Evolutionary conservation across 2,797 vertebrate species (phyloP), one percentile per base, ranked within the genome.

Genomic region (Myotis findleyi): DNA sequence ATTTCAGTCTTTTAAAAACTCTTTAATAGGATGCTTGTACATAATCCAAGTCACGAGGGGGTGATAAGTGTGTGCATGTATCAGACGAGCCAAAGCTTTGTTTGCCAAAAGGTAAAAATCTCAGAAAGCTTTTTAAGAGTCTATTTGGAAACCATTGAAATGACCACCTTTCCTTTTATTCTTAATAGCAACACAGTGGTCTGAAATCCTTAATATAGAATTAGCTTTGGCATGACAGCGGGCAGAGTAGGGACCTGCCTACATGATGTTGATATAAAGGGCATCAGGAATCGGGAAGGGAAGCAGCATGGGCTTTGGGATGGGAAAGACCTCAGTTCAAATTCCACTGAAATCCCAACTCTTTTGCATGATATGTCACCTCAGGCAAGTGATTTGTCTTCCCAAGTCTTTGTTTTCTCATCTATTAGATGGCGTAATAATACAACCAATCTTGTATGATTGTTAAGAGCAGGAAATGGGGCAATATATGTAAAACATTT

Each of bases 11-110:
- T 85, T 96, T 68, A 91, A 69, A 96, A 80, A 23, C 82, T 90
- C 80, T 98, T 96, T 94, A 95, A 94, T 84, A 86, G 76, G 77
- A 97, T 97, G 96, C 87, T 97, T 95, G 85, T 87, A 95, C 91
- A 49, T 91, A 97, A 96, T 66, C 2, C 3, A 68, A 95, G 27
- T 77, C 88, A 73, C 33, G 1, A 79, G 85, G 72, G 89, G 96
- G 62, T 87, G 44, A 86, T 90, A 96, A 89, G 49, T 66, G 44
- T 44, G 4, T 84, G 33, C 41, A 69, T 64, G 30, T n/a, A 86
- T 55, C 69, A 33, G 81, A 91, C 53, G 59, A 77, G 49, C 36
- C 49, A 75, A n/a, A 36, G 72, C 76, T 93, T 82, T 95, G 89
- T 90, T 89, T 69, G 87, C 76, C 59, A 44, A 73, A 79, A 86